Base-by-base conservation (phyloP, 2,888 invertebrate genomes). In the Synergus itoensis region DNA sequence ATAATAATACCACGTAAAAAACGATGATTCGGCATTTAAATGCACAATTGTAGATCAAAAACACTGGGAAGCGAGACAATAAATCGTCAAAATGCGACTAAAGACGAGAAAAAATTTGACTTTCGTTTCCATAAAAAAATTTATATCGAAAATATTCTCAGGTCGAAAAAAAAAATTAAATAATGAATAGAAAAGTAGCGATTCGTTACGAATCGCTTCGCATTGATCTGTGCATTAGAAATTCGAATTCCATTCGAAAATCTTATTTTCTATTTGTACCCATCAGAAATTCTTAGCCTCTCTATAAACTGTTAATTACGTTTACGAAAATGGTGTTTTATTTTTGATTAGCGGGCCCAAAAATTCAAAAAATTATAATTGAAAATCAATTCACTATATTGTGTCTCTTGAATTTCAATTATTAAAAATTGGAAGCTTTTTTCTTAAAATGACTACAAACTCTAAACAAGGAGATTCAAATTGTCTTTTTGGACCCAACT, bases 201-300 rank as follows among this genome's bases (percentile, higher is more conserved):
- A 62, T 45, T 75, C 28, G 5, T 11, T 48, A n/a, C 21, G 48
- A 73, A 73, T 36, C 28, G 28, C 53, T 73, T 73, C 45, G 69
- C 48, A 45, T 64, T 53, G 48, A 77, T 53, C 36, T 84, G 81
- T 86, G 85, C 80, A 89, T 86, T 86, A 82, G 86, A 87, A 87
- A 86, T 88, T 89, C 87, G 87, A 88, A 89, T 88, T 86, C 88
- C 83, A 80, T 87, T 75, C 67, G 67, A 77, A 73, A 80, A 77
- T 83, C 84, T 84, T 86, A 88, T 84, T 87, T 85, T 86, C 89
- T 91, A 91, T 91, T 91, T 91, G 91, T 91, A 91, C 91, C 91
- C 90, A 88, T 89, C 90, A 90, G 90, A 91, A 91, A 91, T 88
- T 85, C 85, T 85, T 84, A 85, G 86, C 85, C 86, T 86, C 84